These are phyloP conservation scores for Enteromius argenteus DNA, from an alignment of 2,797 vertebrate genomes.

Conservation along the genomic window DNA sequence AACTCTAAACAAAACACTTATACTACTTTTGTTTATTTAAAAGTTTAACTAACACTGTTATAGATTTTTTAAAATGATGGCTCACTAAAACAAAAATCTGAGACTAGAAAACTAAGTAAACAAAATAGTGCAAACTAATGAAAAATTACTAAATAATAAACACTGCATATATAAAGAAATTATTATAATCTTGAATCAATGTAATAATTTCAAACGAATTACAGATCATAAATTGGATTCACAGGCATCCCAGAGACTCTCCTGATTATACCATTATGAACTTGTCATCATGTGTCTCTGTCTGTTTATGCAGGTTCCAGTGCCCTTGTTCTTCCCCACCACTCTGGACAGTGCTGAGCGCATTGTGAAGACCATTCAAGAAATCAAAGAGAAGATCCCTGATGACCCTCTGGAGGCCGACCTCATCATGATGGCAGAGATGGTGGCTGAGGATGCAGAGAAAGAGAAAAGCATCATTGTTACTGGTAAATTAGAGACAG, in stretches of 20 bases:
- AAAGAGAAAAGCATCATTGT: constrained; percentile 69
- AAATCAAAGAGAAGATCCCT: constrained; percentile 91
- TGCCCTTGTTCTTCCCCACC: constrained; percentile 92
- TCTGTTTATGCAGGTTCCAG: constrained; percentile 82
- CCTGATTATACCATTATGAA: not conserved
- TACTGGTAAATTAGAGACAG: constrained; percentile 30
- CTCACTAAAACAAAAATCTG: not conserved
- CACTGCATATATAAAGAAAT: not conserved
- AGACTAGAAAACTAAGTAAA: not conserved
- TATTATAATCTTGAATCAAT: not conserved
- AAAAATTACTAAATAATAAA: not conserved
- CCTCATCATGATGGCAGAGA: constrained; percentile 97
- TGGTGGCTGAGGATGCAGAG: constrained; percentile 91
- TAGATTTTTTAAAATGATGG: not conserved
- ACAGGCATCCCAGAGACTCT: not conserved
- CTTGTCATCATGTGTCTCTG: not conserved
- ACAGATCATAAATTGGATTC: not conserved
- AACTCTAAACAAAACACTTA: not conserved
- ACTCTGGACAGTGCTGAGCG: constrained; percentile 85
- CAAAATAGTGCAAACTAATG: not conserved
- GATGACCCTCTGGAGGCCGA: constrained; percentile 92
- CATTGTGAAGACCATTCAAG: constrained; percentile 87
- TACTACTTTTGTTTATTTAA: not conserved
- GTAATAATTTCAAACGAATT: not conserved
- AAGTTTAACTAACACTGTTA: not conserved